phyloP scores from a whole-genome alignment of 2,888 invertebrate species.

The Ormyrus thymus region DNA sequence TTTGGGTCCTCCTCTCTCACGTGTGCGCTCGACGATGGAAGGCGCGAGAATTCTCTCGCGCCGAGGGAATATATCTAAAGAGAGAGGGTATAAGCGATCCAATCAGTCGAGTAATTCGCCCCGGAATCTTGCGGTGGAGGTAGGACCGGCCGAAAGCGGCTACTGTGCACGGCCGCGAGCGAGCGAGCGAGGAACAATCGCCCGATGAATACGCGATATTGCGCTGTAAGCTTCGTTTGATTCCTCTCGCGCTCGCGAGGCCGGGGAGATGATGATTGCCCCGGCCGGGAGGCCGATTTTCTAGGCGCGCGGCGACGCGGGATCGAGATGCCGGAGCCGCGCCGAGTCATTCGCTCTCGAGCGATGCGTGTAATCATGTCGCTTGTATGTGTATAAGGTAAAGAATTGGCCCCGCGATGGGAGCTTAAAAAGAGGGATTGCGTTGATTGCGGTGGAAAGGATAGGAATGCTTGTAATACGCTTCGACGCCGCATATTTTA shows the following conservation, averaged over 20 bases:
- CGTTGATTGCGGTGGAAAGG: too few relatives aligned
- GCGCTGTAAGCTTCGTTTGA: background rate
- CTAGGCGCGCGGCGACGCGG: background rate
- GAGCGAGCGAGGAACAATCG: slow-evolving; percentile 26
- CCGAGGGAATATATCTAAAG: background rate
- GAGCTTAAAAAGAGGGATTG: too few relatives aligned
- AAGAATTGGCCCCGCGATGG: too few relatives aligned
- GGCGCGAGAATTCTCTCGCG: slow-evolving; percentile 47
- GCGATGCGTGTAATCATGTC: too few relatives aligned
- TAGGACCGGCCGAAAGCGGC: slow-evolving; percentile 40
- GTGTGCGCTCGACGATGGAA: slow-evolving; percentile 48
- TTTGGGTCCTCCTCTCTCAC: slow-evolving; percentile 61
- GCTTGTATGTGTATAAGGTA: too few relatives aligned
- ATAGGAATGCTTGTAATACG: too few relatives aligned
- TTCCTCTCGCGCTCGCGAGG: background rate
- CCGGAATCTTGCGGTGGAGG: slow-evolving; percentile 49
- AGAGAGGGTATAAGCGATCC: slow-evolving; percentile 72
- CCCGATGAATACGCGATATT: slow-evolving; percentile 26
- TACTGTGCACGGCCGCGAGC: background rate
- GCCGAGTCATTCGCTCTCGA: background rate
- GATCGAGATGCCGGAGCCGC: background rate
- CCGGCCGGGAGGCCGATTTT: background rate
- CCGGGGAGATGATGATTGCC: background rate
- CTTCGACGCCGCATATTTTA: too few relatives aligned
- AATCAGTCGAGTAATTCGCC: slow-evolving; percentile 74